These are phyloP conservation scores for Malurus melanocephalus DNA, from an alignment of 2,113 vertebrate genomes.

Conservation along the genomic window DNA sequence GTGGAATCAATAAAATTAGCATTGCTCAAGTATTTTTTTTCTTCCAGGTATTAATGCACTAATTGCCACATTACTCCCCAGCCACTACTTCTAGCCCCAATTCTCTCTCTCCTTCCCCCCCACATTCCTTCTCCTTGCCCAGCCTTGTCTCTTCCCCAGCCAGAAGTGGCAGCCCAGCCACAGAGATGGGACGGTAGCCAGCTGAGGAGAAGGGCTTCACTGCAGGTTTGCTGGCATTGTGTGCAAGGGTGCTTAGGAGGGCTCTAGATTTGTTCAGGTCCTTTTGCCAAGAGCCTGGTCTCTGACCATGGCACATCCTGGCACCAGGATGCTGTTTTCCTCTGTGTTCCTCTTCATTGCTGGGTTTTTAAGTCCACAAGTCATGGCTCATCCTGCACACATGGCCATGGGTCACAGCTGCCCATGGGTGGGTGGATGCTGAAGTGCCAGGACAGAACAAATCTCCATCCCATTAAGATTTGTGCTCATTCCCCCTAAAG, in stretches of 20 bases:
- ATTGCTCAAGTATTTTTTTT: not conserved
- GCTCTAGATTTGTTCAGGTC: not conserved
- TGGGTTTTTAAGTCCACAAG: not conserved
- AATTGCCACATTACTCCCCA: not conserved
- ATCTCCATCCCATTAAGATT: not conserved
- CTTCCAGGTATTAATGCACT: not conserved
- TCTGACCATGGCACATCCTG: not conserved
- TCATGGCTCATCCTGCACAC: fast-evolving
- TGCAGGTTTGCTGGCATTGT: not conserved
- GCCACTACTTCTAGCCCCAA: not conserved
- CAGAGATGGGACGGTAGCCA: fast-evolving
- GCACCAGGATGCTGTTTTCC: not conserved
- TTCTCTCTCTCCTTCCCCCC: not conserved
- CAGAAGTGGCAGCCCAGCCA: fast-evolving
- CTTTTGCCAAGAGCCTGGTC: not conserved
- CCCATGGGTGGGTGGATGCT: fast-evolving
- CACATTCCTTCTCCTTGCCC: not conserved
- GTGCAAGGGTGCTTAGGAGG: too few relatives aligned
- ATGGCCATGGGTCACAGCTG: fast-evolving
- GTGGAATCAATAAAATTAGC: not conserved
- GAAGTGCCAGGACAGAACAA: not conserved
- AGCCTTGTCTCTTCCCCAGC: not conserved
- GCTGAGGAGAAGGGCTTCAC: not conserved
- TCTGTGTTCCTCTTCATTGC: not conserved
- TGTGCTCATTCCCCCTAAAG: not conserved